A percentile compares a stretch with the other conserved stretches of the same genome.
These are phyloP conservation scores for Strigamia crassipes DNA, from an alignment of 2,888 invertebrate genomes.

Conservation along the genomic window DNA sequence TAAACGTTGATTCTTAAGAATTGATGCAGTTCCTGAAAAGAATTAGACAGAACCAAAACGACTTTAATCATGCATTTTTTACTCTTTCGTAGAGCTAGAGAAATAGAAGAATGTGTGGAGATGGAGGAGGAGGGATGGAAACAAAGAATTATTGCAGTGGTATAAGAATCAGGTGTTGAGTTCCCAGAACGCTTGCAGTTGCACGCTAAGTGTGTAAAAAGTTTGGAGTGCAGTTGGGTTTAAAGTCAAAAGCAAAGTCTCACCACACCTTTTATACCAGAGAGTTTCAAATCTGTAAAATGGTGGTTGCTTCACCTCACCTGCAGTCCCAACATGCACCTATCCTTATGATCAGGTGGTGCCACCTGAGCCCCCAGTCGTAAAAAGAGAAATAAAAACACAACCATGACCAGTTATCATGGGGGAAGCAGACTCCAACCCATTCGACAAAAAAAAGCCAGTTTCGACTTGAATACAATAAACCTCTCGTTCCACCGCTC, in stretches of 20 bases:
- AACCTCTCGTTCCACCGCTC: neutral
- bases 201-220: neutral
- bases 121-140: neutral
- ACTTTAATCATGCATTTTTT: no score
- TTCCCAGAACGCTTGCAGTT: neutral
- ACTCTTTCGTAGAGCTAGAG: neutral
- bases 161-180: neutral
- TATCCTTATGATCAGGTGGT: neutral
- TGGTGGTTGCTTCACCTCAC: neutral
- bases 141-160: neutral
- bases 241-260: slow-evolving; percentile 27
- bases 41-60: no score
- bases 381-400: slow-evolving; percentile 40
- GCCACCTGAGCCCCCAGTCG: slow-evolving; percentile 37
- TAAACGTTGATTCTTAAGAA: no score
- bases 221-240: neutral
- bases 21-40: no score
- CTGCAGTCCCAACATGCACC: slow-evolving; percentile 35
- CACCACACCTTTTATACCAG: neutral
- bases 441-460: neutral
- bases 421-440: neutral
- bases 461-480: neutral
- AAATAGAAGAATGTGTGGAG: neutral
- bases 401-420: slow-evolving; percentile 33
- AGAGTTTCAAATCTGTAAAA: slow-evolving; percentile 16